Conservation (phyloP, 1,140 invertebrate genomes). For the Stegodyphus dumicola region DNA sequence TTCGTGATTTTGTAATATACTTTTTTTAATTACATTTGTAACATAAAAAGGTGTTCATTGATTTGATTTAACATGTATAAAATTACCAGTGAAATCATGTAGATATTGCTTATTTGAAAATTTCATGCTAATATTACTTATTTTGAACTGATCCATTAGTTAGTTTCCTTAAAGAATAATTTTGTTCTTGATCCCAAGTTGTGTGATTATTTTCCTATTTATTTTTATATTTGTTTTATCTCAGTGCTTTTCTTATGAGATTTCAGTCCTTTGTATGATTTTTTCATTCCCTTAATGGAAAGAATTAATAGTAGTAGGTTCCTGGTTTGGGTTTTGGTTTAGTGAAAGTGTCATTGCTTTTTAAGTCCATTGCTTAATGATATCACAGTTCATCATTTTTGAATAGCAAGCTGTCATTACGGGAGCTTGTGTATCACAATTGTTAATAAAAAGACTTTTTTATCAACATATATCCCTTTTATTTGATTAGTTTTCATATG, state of each 20-base stretch:
- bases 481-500: background rate
- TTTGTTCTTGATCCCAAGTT: background rate
- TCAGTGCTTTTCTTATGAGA: no score
- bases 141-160: no score
- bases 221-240: background rate
- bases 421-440: constrained; percentile 57
- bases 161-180: background rate
- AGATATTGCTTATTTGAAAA: no score
- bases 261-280: no score
- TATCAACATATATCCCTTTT: constrained; percentile 11
- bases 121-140: no score
- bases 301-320: constrained; percentile 1
- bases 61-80: constrained; percentile 31
- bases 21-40: constrained; percentile 54
- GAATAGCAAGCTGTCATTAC: constrained; percentile 21
- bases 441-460: constrained; percentile 57
- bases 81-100: constrained; percentile 2
- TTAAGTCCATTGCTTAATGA: constrained; percentile 56
- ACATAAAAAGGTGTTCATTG: constrained; percentile 16
- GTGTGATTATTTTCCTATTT: background rate
- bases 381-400: constrained; percentile 38
- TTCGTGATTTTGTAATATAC: constrained; percentile 48
- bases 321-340: constrained; percentile 54
- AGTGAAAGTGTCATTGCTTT: constrained; percentile 49
- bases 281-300: no score